Conservation (phyloP, 2,797 vertebrate genomes). For the Anas flavirostris region DNA sequence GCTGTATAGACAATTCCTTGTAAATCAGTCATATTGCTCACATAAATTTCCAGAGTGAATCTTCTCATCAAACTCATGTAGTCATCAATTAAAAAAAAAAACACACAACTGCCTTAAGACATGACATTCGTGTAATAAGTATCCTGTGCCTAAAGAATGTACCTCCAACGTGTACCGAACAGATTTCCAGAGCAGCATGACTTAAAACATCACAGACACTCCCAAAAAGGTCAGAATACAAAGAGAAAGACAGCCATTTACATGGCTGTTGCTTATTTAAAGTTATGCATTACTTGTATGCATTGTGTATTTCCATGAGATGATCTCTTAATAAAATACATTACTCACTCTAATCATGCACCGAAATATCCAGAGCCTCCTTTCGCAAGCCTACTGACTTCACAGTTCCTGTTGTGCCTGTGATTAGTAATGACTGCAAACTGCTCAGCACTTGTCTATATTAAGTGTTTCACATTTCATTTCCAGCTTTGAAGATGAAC, state of each 20-base stretch:
- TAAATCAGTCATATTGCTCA: background rate
- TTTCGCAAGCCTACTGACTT: conserved; percentile 15
- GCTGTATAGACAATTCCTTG: background rate
- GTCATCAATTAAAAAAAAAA: background rate
- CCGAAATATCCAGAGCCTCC: conserved; percentile 4
- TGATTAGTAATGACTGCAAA: background rate
- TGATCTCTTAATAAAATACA: conserved; percentile 39
- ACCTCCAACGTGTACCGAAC: background rate
- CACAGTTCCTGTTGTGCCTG: conserved; percentile 3
- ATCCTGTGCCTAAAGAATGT: background rate
- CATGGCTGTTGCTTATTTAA: background rate
- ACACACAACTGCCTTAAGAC: background rate
- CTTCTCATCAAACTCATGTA: background rate
- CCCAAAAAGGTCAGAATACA: background rate
- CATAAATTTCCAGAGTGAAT: background rate
- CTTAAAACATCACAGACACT: background rate
- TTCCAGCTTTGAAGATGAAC: background rate
- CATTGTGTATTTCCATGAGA: background rate
- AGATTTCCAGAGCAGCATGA: background rate
- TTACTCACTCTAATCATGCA: conserved; percentile 10
- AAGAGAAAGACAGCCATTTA: background rate
- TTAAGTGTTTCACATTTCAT: background rate
- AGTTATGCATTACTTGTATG: background rate
- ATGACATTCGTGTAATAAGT: too few relatives aligned
- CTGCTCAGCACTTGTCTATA: background rate